Percentiles rank a stretch among this genome's conserved stretches.
These are phyloP conservation scores for Clostera curtula DNA, from an alignment of 2,888 invertebrate genomes.

Conservation along the genomic window DNA sequence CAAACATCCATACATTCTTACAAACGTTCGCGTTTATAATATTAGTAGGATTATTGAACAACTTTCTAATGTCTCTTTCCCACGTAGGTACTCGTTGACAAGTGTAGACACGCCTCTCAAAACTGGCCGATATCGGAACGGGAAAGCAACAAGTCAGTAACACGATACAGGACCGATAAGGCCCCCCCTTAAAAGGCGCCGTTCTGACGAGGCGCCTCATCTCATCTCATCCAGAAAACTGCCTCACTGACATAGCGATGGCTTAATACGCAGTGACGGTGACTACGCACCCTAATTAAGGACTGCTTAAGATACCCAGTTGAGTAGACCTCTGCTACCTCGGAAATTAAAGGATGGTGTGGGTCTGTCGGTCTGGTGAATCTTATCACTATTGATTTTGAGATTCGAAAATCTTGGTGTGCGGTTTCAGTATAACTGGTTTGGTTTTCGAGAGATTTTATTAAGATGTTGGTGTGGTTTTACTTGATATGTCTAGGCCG, in stretches of 20 bases:
- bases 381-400: slow-evolving; percentile 69
- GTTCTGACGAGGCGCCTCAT: slow-evolving; percentile 53
- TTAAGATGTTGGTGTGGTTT: slow-evolving; percentile 12
- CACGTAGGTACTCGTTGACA: background rate
- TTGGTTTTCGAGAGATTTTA: slow-evolving; percentile 23
- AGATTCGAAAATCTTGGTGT: slow-evolving; percentile 62
- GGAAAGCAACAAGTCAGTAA: slow-evolving; percentile 34
- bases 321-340: slow-evolving; percentile 21
- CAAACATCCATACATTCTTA: too few relatives aligned
- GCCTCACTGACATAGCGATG: slow-evolving; percentile 65
- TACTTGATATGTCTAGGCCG: slow-evolving; percentile 5
- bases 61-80: too few relatives aligned
- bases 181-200: slow-evolving; percentile 51
- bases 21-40: too few relatives aligned
- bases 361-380: slow-evolving; percentile 37
- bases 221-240: slow-evolving; percentile 62
- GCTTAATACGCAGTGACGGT: slow-evolving; percentile 67
- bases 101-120: background rate
- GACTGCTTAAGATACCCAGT: slow-evolving; percentile 35
- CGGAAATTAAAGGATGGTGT: slow-evolving; percentile 1
- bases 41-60: too few relatives aligned
- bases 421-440: slow-evolving; percentile 52
- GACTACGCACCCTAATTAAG: slow-evolving; percentile 69
- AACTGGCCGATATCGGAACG: slow-evolving; percentile 3
- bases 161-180: slow-evolving; percentile 52